Conservation (phyloP, 2,888 invertebrate genomes). For the Andricus quercusramuli region DNA sequence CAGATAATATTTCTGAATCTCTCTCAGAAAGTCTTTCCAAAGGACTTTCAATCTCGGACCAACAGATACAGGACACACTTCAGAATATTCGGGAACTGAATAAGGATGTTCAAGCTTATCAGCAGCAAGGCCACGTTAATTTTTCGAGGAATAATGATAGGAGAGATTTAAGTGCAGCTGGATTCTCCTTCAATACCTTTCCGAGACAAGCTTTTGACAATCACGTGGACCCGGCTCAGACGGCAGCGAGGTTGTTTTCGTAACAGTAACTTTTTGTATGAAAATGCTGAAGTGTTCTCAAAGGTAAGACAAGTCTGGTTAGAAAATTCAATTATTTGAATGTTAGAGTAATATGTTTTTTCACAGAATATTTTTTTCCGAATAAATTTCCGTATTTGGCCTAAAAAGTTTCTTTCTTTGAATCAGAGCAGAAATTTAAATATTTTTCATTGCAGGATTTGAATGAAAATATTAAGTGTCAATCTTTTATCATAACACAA, state of each 20-base stretch:
- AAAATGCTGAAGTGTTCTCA: no score
- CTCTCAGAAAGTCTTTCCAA: conserved; percentile 20
- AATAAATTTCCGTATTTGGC: no score
- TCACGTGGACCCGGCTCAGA: not conserved
- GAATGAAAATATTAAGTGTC: no score
- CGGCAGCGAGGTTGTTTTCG: not conserved
- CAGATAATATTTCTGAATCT: not conserved
- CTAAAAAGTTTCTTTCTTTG: no score
- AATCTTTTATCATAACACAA: no score
- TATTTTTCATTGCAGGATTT: no score
- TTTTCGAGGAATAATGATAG: not conserved
- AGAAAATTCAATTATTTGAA: no score
- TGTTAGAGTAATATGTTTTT: no score
- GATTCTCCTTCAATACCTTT: not conserved
- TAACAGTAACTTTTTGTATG: not conserved
- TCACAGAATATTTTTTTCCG: no score
- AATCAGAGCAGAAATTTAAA: no score
- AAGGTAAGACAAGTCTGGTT: no score
- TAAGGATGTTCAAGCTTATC: not conserved
- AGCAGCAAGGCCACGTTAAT: not conserved
- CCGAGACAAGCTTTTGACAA: not conserved
- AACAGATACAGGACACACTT: not conserved
- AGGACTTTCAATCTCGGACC: conserved; percentile 1
- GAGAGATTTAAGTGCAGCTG: not conserved
- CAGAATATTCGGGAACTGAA: conserved; percentile 10